phyloP scores from a whole-genome alignment of 2,113 vertebrate species.

The Dissostichus mawsoni region DNA sequence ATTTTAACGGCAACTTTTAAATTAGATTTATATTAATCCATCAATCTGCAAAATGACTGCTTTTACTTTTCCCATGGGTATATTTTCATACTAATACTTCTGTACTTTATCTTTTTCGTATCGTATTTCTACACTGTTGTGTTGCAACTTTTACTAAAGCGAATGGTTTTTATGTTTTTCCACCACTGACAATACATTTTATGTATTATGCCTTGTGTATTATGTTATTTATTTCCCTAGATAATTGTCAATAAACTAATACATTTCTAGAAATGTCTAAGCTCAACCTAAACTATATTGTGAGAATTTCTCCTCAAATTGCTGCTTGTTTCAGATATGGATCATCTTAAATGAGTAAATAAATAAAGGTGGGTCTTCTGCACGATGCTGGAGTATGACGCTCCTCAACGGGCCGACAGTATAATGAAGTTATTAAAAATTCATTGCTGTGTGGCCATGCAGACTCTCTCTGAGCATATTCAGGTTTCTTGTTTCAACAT shows the following conservation, averaged over 20 bases:
- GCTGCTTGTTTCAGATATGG: neutral
- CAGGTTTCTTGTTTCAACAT: slow-evolving; percentile 83
- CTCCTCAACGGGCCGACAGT: slow-evolving; percentile 18
- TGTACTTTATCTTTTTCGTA: too few species aligned
- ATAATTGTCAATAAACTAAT: too few species aligned
- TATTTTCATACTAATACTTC: too few species aligned
- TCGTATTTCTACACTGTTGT: too few species aligned
- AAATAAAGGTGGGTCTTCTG: neutral
- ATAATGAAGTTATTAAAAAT: slow-evolving; percentile 86
- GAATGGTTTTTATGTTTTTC: too few species aligned
- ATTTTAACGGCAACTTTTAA: too few species aligned
- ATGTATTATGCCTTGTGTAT: too few species aligned
- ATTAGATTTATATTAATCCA: too few species aligned
- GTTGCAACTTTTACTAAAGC: too few species aligned
- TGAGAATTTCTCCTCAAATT: neutral
- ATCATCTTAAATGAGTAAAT: neutral
- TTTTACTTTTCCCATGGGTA: too few species aligned
- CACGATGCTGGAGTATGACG: slow-evolving; percentile 15
- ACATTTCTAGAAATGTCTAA: neutral
- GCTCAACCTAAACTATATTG: neutral
- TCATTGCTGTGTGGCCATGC: slow-evolving; percentile 70
- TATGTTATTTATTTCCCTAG: neutral
- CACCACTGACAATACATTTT: too few species aligned
- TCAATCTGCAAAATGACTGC: too few species aligned
- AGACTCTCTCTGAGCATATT: slow-evolving; percentile 44